A percentile compares a stretch with the other conserved stretches of the same genome.
Evolutionary conservation across 1,140 invertebrate species (phyloP).

Genomic region (Babylonia areolata): DNA sequence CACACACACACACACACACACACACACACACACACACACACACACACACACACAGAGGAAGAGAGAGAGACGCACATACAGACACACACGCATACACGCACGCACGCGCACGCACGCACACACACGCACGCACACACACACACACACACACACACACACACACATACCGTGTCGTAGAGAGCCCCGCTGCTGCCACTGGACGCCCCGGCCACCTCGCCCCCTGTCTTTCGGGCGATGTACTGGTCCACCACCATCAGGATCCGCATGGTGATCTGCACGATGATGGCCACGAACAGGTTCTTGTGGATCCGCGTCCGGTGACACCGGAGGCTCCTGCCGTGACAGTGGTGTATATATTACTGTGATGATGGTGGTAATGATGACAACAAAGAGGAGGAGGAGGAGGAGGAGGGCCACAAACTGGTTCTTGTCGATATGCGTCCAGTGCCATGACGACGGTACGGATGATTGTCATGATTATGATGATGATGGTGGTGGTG

Average conservation of each 20-base stretch:
- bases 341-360: no score
- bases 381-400: slow-evolving; percentile 76
- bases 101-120: no score
- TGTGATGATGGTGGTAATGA: slow-evolving; percentile 78
- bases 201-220: slow-evolving; percentile 72
- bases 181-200: slow-evolving; percentile 57
- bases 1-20: no score
- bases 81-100: no score
- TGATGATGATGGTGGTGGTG: no score
- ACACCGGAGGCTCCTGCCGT: slow-evolving; percentile 84
- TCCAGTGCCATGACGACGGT: no score
- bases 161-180: slow-evolving; percentile 85
- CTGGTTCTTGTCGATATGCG: slow-evolving; percentile 74
- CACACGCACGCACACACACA: no score
- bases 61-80: no score
- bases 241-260: slow-evolving; percentile 91
- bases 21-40: no score
- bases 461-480: no score
- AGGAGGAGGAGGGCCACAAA: slow-evolving; percentile 81
- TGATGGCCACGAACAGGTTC: slow-evolving; percentile 90
- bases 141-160: no score
- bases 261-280: slow-evolving; percentile 89
- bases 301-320: slow-evolving; percentile 92
- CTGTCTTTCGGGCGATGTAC: slow-evolving; percentile 72
- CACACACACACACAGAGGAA: no score